Conservation (phyloP, 2,113 vertebrate species). For the Plecotus auritus region DNA sequence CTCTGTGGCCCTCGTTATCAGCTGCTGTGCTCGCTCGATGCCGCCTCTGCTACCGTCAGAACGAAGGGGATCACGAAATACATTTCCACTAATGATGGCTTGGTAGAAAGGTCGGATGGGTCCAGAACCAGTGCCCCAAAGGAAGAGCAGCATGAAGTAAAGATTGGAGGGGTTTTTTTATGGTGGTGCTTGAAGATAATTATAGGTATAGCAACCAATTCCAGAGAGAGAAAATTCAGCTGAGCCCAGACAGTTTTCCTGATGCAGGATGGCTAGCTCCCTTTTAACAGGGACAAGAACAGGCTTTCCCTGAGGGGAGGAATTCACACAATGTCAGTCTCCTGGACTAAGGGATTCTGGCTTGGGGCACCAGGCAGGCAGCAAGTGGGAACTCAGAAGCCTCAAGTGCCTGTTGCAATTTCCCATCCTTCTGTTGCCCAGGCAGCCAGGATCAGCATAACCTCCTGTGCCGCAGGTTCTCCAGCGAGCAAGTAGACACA, state of each 20-base stretch:
- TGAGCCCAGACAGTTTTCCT: slow-evolving; percentile 52
- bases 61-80: slow-evolving; percentile 20
- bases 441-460: background rate
- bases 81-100: slow-evolving; percentile 57
- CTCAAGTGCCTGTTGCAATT: background rate
- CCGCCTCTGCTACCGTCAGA: background rate
- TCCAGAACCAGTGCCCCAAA: slow-evolving; percentile 45
- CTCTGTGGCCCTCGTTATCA: slow-evolving; percentile 17
- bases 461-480: background rate
- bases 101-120: background rate
- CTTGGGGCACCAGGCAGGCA: background rate
- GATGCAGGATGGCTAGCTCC: background rate
- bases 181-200: slow-evolving; percentile 55
- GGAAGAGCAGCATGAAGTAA: slow-evolving; percentile 45
- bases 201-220: slow-evolving; percentile 59
- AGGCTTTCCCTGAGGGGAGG: background rate
- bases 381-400: background rate
- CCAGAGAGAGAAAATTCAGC: slow-evolving; percentile 35
- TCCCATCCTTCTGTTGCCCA: background rate
- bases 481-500: background rate
- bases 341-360: background rate
- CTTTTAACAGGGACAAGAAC: background rate
- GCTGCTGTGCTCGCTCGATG: accelerated
- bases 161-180: slow-evolving; percentile 43
- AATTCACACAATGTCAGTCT: background rate